phyloP scores from a whole-genome alignment of 2,113 vertebrate genomes.

The Eulemur macaco region DNA sequence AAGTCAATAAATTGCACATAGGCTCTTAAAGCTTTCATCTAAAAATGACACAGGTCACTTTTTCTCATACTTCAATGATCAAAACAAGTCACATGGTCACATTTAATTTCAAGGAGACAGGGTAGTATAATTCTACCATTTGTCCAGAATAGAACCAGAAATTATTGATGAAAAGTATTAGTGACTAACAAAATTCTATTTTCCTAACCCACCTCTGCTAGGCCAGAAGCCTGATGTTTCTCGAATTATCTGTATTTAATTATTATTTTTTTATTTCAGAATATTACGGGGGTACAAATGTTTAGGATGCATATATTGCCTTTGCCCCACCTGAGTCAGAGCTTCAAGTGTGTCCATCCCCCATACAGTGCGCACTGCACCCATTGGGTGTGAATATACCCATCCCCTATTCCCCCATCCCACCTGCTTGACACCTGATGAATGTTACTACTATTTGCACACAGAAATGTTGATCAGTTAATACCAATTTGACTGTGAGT shows the following conservation, averaged over 20 bases:
- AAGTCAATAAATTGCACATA: not conserved
- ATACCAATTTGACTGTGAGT: too few species aligned
- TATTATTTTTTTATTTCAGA: not conserved
- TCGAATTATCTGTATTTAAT: conserved; percentile 11
- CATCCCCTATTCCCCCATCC: too few species aligned
- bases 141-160: not conserved
- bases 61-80: not conserved
- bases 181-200: not conserved
- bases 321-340: too few species aligned
- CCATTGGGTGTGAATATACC: too few species aligned
- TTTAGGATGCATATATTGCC: too few species aligned
- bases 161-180: not conserved
- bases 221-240: not conserved
- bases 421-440: too few species aligned
- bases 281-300: too few species aligned
- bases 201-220: not conserved
- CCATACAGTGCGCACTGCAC: too few species aligned
- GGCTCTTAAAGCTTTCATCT: not conserved
- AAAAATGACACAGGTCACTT: not conserved
- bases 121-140: not conserved
- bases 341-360: too few species aligned
- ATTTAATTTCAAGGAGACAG: not conserved
- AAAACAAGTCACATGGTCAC: not conserved
- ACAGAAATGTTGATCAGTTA: too few species aligned
- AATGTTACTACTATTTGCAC: too few species aligned